Percentiles rank a stretch among this genome's conserved stretches.
phyloP scores from a whole-genome alignment of 2,888 invertebrate genomes.

The Ecliptopera silaceata region DNA sequence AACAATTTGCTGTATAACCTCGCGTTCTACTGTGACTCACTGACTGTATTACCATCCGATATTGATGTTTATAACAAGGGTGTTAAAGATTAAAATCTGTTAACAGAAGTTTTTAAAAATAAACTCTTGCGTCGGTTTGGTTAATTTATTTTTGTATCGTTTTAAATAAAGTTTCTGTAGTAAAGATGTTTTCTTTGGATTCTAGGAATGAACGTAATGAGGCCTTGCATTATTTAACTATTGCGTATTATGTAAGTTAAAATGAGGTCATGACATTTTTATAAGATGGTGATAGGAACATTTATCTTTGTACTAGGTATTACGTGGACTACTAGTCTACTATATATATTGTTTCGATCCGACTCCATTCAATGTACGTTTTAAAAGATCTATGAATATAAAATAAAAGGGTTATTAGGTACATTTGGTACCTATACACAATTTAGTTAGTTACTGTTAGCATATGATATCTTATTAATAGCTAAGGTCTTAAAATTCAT shows the following conservation, averaged over 20 bases:
- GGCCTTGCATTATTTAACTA: not conserved
- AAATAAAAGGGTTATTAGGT: too few species aligned
- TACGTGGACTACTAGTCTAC: too few species aligned
- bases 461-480: too few species aligned
- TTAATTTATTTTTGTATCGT: conserved; percentile 54
- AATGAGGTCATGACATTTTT: not conserved
- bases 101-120: conserved; percentile 6
- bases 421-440: too few species aligned
- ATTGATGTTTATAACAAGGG: conserved; percentile 5
- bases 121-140: conserved; percentile 25
- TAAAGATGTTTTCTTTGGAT: conserved; percentile 33
- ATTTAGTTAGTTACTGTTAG: too few species aligned
- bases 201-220: conserved; percentile 17
- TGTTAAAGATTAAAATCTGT: conserved; percentile 4
- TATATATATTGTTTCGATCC: too few species aligned
- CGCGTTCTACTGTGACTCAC: conserved; percentile 1
- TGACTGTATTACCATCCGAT: not conserved
- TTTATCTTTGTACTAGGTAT: too few species aligned
- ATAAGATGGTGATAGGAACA: not conserved
- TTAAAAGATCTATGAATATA: too few species aligned
- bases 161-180: conserved; percentile 48
- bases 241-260: conserved; percentile 8
- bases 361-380: too few species aligned
- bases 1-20: conserved; percentile 20
- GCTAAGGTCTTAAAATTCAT: too few species aligned